Base-by-base conservation (phyloP, 1,140 invertebrate species). In the Anadara kagoshimensis region DNA sequence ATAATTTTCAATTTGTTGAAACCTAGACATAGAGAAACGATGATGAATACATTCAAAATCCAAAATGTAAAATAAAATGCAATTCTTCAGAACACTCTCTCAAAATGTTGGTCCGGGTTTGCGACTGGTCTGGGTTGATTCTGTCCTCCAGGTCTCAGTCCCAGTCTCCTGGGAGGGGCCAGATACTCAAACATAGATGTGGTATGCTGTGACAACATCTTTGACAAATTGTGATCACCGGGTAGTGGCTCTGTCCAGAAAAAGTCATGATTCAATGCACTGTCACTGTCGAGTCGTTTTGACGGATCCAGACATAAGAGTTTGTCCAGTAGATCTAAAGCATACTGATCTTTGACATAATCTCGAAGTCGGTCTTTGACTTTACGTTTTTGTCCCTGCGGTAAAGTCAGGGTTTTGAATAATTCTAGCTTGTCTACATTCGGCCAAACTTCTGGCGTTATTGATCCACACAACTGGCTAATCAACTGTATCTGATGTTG, bases 181-280 rank as follows among this genome's bases (percentile, higher is more conserved):
- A 98, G 89, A 86, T 95, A 98, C 88, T 98, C 97, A 85, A 98
- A 98, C 96, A 98, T 98, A 86, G 95, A 97, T 80, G 96, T 96
- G 0, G 93, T 94, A 85, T 98, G 96, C 82, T 97, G 95, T 0
- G 95, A 95, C 57, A 99, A 89, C 96, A 98, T 98, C 90, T 95
- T 95, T 36, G 93, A 94, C 1, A 98, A 90, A 36, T 36, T 36
- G 29, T 36, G 29, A 85, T 98, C 96, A 22, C 69, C 69, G 0
- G 97, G 97, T 93, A 97, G 95, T 8, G 98, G 98, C 87, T 98
- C 97, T 1, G 94, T 96, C 96, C 97, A 99, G 88, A 99, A 99
- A 88, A 99, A 99, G 84, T 98, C 97, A 82, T 99, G 97, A 91
- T 98, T 98, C 1, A 99, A 86, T 0, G 97, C 97, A 1, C 94